Base-by-base conservation (phyloP, 2,113 vertebrate species). In the Centropus bengalensis region DNA sequence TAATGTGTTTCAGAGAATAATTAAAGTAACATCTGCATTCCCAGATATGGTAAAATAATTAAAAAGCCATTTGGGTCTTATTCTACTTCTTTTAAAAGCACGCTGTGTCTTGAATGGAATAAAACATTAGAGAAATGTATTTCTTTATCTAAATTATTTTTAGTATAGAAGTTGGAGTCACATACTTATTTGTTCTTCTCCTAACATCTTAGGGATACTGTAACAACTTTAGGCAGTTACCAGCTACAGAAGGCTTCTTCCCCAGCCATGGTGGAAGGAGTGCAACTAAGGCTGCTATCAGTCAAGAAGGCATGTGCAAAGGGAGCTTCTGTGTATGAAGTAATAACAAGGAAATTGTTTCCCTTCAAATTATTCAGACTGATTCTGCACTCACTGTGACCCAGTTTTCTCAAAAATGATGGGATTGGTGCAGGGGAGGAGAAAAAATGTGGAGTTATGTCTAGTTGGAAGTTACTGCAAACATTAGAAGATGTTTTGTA, bases 31-130 rank as follows among this genome's bases (percentile, higher is more conserved):
- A 51, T 73, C 85, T 89, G 49, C 76, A 47, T 69, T 93, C 52
- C 38, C 64, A 94, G 71, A 74, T 82, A 89, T 5, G 51, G 82
- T 66, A 77, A 91, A 88, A 83, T 90, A 80, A 82, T 80, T 85
- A 12, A 62, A 85, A 81, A 83, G 64, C 20, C 5, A 0, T 59
- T 86, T 67, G 47, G 7, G 10, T 59, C 83, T 92, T 59, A 42
- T 64, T 76, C 45, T 80, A 17, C 49, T 28, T 1, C 54, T 67
- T 71, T 54, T 56, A 76, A 82, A 94, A 76, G 26, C 4, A 8
- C 68, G 36, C 5, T 0, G 0, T 69, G 71, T 64, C 27, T 47
- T 76, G 44, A 73, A 73, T 22, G 8, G 49, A 69, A 38, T 60
- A 49, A 23, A 85, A 56, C 21, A 56, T 3, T 33, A 51, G 27